Percentiles rank a stretch among this genome's conserved stretches.
Conservation (phyloP, 2,113 vertebrate species). For the Oreotrochilus melanogaster region DNA sequence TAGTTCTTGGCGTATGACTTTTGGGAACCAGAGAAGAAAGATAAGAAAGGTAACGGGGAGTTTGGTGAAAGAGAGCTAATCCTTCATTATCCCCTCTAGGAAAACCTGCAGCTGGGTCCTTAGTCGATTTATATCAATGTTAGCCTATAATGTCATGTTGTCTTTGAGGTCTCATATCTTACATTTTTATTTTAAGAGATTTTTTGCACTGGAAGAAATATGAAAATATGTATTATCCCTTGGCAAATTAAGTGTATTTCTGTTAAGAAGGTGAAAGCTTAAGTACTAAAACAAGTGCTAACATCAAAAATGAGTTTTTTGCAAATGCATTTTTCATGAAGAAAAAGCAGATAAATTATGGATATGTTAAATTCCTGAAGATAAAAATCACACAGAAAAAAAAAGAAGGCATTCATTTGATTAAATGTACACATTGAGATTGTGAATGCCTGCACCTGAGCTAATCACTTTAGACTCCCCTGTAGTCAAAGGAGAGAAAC, state of each 20-base stretch:
- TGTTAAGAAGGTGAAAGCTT: neutral
- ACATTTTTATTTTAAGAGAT: neutral
- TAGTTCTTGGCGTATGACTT: neutral
- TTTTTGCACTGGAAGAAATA: neutral
- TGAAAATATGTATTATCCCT: neutral
- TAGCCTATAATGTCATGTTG: neutral
- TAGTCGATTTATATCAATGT: neutral
- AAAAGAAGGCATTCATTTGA: constrained; percentile 10
- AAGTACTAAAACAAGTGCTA: neutral
- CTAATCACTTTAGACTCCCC: constrained; percentile 29
- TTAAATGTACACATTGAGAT: neutral
- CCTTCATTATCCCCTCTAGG: neutral
- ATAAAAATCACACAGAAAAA: constrained; percentile 2
- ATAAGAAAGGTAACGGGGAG: neutral
- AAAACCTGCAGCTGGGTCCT: neutral
- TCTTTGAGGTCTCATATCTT: neutral
- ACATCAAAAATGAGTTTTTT: neutral
- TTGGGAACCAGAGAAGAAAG: neutral
- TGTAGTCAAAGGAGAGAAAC: constrained; percentile 44
- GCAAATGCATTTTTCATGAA: neutral
- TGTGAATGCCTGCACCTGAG: neutral
- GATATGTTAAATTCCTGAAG: constrained; percentile 5
- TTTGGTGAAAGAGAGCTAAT: neutral
- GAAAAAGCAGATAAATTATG: neutral
- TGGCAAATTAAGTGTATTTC: neutral